Evolutionary conservation across 2,113 vertebrate species (phyloP), one percentile per base, ranked within the genome.

Genomic region (Pollimyrus isidori): DNA sequence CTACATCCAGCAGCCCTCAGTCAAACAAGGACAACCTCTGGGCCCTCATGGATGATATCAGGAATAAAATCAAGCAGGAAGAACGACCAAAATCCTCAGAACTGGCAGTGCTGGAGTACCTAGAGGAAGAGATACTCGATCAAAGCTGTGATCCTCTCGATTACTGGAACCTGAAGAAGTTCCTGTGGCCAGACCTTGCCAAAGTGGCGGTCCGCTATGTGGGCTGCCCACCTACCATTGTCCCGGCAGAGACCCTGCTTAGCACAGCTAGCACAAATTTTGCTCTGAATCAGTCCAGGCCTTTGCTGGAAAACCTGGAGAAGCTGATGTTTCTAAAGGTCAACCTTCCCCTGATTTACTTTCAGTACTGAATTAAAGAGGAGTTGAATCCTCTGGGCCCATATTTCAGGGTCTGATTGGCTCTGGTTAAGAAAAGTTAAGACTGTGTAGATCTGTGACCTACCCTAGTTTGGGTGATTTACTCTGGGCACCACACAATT

Each of bases 281-380:
- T 93, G 94, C 93, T 91, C 96, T 96, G 3, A 97, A 97, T 95
- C 98, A 97, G 91, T 96, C 97, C 89, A 96, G 97, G 92, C 95
- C 98, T 91, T 93, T 93, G 93, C 95, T 96, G 94, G 98, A 99
- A 94, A 98, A 99, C 93, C 96, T 98, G 92, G 98, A 99, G 95
- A 97, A 97, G 91, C 97, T 99, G 87, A 95, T 99, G 92, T 99
- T 99, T 95, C 94, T 99, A 94, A 99, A 99, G 93, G 97, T 99
- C 91, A 99, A 99, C 94, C 98, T 99, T 94, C 98, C 98, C 89
- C 95, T 99, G 95, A 97, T 99, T 95, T 99, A 97, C 95, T 99
- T 98, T 95, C 97, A 99, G 95, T 99, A 99, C 96, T 99, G 96
- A 98, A 86, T 30, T 86, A 50, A 48, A 86, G 21, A 48, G 21